Base-by-base conservation (phyloP, 2,888 invertebrate species). In the Anoplius nigerrimus region DNA sequence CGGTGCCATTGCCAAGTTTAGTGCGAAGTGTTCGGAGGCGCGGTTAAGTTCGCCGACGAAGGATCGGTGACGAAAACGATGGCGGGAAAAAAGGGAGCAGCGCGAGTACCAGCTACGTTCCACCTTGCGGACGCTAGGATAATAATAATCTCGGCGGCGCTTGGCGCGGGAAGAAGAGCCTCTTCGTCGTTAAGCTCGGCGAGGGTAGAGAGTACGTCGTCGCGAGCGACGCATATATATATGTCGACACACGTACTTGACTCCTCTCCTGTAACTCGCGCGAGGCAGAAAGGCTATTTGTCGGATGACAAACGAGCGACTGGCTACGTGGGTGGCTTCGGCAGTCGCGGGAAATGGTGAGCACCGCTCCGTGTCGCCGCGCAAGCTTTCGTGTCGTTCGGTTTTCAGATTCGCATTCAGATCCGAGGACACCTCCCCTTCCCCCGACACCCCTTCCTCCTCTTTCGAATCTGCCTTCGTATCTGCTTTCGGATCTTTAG, bases 271-370 rank as follows among this genome's bases (percentile, higher is more conserved):
- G 79, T 62, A 59, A 72, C 72, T 6, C n/a, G 63, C 74, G 74
- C 71, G 60, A 71, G 72, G 72, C 77, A 74, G 82, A 81, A 78
- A 84, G 83, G 84, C 88, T 87, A 88, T 88, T 88, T 88, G 88
- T 88, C 86, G 86, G 87, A 87, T 88, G 88, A 88, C 86, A 88
- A 88, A 88, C 86, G 88, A 88, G 87, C 87, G 86, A 79, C 87
- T 82, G 82, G 85, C 88, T 82, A 84, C 87, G 87, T 88, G 88
- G 88, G 88, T 88, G 88, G 88, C 84, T 87, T 85, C 81, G 81
- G 80, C 81, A 80, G 79, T 85, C 86, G 84, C 87, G 87, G 87
- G 84, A 88, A 87, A 88, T 86, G 86, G 87, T 85, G 87, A 87
- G 87, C 86, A 88, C 84, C 85, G 83, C 85, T 79, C 84, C 88